Evolutionary conservation across 1,140 invertebrate genomes (phyloP).

Genomic region (Brachionus rubens): DNA sequence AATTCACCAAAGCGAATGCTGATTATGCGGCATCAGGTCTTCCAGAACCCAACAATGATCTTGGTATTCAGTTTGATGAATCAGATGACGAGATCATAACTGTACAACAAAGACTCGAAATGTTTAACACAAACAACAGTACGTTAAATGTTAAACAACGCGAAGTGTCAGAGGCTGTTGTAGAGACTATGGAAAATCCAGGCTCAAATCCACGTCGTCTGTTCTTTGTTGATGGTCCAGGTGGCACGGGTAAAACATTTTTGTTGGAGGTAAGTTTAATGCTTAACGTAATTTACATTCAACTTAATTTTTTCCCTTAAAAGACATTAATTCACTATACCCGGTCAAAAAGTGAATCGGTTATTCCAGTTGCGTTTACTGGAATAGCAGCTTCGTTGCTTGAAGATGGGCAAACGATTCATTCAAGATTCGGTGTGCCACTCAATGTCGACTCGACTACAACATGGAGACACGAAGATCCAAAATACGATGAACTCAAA

Average conservation of each 20-base stretch:
- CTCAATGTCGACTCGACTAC: background rate
- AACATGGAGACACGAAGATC: background rate
- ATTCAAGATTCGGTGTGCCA: background rate
- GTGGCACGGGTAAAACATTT: slow-evolving; percentile 57
- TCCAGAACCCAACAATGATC: too few species aligned
- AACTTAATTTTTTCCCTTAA: background rate
- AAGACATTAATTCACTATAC: background rate
- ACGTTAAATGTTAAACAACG: background rate
- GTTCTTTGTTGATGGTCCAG: slow-evolving; percentile 52
- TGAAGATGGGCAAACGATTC: background rate
- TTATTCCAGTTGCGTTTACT: background rate
- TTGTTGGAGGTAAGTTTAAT: slow-evolving; percentile 49
- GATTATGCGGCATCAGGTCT: background rate
- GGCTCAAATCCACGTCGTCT: too few species aligned
- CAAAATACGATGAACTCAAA: slow-evolving; percentile 42
- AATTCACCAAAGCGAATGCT: background rate
- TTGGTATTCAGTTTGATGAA: too few species aligned
- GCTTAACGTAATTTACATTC: background rate
- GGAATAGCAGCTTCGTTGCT: background rate
- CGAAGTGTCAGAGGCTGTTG: background rate
- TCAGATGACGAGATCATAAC: too few species aligned
- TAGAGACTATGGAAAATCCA: background rate
- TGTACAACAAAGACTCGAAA: too few species aligned
- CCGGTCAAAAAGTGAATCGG: background rate
- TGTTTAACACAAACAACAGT: too few species aligned